Base-by-base conservation (phyloP, 2,797 vertebrate species). In the Micrastur ruficollis region DNA sequence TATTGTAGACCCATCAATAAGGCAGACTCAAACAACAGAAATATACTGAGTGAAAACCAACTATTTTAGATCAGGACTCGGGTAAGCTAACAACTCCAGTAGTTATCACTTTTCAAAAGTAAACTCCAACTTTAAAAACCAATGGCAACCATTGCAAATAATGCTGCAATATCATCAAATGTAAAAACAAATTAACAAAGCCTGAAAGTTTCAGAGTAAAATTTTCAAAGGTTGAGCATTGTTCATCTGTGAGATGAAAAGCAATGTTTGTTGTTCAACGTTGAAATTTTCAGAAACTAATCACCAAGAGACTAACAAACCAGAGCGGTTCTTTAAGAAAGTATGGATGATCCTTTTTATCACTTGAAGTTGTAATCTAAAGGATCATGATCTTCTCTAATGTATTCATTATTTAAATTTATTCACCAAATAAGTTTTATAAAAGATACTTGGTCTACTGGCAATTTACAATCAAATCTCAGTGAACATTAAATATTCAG, bases 401-500 rank as follows among this genome's bases (percentile, higher is more conserved):
- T 7, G 7, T 72, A 86, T 72, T 94, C 14, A 55, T 94, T 95
- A 95, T 91, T 96, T 78, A 93, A 95, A 94, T 91, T 68, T 88
- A 93, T 95, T 90, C 81, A 91, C 18, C 44, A 74, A 46, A 88
- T 19, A 75, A 15, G 21, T 50, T 88, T 80, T 58, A 6, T 5
- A 36, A 58, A 91, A 81, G 44, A 82, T 71, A n/a, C 19, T 90
- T 86, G 18, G 25, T 86, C 72, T 95, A 66, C 74, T 85, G 36
- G 32, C 9, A 91, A 85, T 83, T 93, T 80, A 46, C 46, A 81
- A 65, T 50, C 36, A 78, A 91, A 59, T 83, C 61, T 81, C 79
- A 81, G 49, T 11, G 20, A 83, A 75, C 19, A 81, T 74, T 65
- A 89, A 82, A 68, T 47, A 88, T 58, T 94, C 19, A 90, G 32